phyloP scores from a whole-genome alignment of 2,797 vertebrate genomes.

The Sebastes cheni region DNA sequence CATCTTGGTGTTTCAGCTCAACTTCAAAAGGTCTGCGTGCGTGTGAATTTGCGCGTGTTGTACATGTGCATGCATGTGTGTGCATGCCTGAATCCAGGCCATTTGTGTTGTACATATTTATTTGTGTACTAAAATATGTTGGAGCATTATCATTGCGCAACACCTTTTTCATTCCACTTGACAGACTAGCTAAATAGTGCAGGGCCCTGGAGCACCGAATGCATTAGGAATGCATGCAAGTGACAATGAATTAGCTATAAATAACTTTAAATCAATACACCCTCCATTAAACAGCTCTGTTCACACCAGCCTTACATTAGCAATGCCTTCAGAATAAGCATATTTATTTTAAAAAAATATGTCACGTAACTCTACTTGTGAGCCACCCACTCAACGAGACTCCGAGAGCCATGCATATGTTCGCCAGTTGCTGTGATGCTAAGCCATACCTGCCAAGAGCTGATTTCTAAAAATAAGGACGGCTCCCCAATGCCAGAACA shows the following conservation, averaged over 20 bases:
- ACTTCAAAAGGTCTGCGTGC: slow-evolving; percentile 50
- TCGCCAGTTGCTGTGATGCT: slow-evolving; percentile 36
- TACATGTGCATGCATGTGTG: slow-evolving; percentile 8
- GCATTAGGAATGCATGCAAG: slow-evolving; percentile 15
- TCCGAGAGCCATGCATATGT: slow-evolving; percentile 33
- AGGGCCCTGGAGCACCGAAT: slow-evolving; percentile 3
- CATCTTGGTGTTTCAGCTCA: slow-evolving; percentile 33
- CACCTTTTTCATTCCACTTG: slow-evolving; percentile 35
- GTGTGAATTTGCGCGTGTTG: neutral
- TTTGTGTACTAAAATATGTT: slow-evolving; percentile 39
- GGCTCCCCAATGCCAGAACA: neutral
- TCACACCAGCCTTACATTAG: slow-evolving; percentile 16
- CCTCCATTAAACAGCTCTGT: slow-evolving; percentile 2
- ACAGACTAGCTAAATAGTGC: slow-evolving; percentile 13
- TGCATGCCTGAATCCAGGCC: slow-evolving; percentile 13
- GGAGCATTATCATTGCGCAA: slow-evolving; percentile 23
- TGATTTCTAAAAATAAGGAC: slow-evolving; percentile 39
- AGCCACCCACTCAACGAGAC: slow-evolving; percentile 35
- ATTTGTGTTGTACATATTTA: slow-evolving; percentile 38
- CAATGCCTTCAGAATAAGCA: neutral
- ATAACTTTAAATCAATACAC: slow-evolving; percentile 9
- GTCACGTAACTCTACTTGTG: slow-evolving; percentile 9
- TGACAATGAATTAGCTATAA: slow-evolving; percentile 25
- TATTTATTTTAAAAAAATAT: neutral
- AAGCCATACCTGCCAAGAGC: slow-evolving; percentile 43